Conservation (phyloP, 2,113 vertebrate genomes). For the Ginglymostoma cirratum region DNA sequence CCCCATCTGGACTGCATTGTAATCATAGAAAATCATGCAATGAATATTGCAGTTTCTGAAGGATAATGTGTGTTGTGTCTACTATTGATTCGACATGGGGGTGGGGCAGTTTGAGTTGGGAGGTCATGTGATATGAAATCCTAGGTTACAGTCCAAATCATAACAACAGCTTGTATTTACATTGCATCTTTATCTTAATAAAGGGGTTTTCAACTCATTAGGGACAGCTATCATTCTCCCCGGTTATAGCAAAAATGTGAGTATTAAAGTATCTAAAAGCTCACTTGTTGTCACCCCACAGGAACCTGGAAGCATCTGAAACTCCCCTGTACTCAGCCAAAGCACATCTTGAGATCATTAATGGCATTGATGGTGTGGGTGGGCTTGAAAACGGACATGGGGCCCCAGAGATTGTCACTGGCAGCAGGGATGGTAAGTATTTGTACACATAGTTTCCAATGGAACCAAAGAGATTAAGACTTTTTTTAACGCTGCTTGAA, state of each 20-base stretch:
- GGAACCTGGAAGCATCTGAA: background rate
- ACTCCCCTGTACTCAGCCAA: background rate
- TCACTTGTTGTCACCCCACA: background rate
- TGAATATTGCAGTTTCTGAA: background rate
- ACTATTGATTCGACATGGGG: background rate
- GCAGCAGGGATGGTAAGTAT: slow-evolving; percentile 14
- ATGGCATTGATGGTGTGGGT: slow-evolving; percentile 9
- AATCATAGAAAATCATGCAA: background rate
- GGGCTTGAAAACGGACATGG: background rate
- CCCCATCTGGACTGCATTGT: background rate
- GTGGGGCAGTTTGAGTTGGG: background rate
- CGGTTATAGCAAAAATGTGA: background rate
- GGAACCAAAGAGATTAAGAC: background rate
- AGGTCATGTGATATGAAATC: background rate
- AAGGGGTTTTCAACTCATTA: background rate
- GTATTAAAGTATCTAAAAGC: background rate
- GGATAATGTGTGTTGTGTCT: background rate
- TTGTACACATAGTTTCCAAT: background rate
- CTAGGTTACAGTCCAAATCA: background rate
- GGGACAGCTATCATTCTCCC: background rate
- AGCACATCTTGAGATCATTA: background rate
- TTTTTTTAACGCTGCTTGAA: background rate
- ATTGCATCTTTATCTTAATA: background rate
- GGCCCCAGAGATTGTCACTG: slow-evolving; percentile 6
- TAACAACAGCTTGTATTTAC: background rate